phyloP scores from a whole-genome alignment of 2,888 invertebrate species.

The Acanthopleura granulata region DNA sequence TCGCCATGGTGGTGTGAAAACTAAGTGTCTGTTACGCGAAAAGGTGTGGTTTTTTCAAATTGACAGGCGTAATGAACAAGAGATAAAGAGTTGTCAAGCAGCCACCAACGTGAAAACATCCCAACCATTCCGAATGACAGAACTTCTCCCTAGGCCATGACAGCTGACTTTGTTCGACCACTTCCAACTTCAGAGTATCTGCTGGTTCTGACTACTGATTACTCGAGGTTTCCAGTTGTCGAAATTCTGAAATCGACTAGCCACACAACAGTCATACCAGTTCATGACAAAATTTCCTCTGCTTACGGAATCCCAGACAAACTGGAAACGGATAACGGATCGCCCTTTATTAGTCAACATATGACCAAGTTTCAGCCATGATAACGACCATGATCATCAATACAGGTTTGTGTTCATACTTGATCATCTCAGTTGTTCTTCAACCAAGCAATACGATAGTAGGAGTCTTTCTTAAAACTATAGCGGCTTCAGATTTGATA shows the following conservation, averaged over 20 bases:
- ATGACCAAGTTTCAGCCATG: background rate
- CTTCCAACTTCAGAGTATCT: background rate
- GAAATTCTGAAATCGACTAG: background rate
- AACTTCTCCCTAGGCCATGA: constrained; percentile 22
- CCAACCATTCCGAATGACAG: constrained; percentile 24
- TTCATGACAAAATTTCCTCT: constrained; percentile 27
- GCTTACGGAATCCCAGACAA: constrained; percentile 23
- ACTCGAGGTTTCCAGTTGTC: background rate
- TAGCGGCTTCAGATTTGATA: no score
- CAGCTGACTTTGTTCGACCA: background rate
- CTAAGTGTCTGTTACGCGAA: constrained; percentile 35
- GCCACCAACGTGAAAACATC: constrained; percentile 10
- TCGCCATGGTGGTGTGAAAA: constrained; percentile 42
- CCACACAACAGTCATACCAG: background rate
- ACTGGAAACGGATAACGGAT: constrained; percentile 24
- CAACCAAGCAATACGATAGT: no score
- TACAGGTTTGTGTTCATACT: no score
- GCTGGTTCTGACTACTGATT: background rate
- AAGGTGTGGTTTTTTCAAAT: constrained; percentile 46
- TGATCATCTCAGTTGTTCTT: no score
- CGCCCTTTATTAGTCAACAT: constrained; percentile 21
- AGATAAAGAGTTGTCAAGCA: constrained; percentile 29
- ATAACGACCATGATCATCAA: no score
- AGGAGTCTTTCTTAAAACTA: no score
- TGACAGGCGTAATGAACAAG: constrained; percentile 34